Base-by-base conservation (phyloP, 1,140 invertebrate genomes). In the Dreissena polymorpha region DNA sequence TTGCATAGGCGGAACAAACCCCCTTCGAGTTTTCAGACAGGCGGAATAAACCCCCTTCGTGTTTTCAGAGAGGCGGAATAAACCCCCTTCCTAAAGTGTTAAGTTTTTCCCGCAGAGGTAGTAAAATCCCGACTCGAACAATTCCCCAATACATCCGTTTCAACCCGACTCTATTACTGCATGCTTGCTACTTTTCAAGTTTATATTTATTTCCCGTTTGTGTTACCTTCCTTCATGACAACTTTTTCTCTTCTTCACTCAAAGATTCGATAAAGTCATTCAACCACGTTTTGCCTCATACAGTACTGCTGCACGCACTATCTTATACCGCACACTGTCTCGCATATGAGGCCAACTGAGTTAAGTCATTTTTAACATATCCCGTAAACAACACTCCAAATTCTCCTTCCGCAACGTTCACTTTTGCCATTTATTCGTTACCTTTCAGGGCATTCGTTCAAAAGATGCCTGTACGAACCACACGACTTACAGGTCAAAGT, bases 381-480 rank as follows among this genome's bases (percentile, higher is more conserved):
- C 76, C 84, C 27, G 82, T 86, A 55, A 73, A 86, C 39, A 87
- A 49, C 16, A 86, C 77, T 25, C 27, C 65, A 67, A 85, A 21
- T 77, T 87, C 84, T 64, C 51, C 82, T 63, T 85, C 84, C 25
- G 81, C 57, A 53, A 79, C 64, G 21, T 86, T 75, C 49, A 84
- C 80, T 68, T 75, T 83, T 16, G 75, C 25, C 53, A 85, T 39
- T 13, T 67, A 12, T 55, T 55, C 53, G 18, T 55, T 12, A 55
- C n/a, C 70, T 72, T 14, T 72, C 13, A 3, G 70, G 70, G 70
- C 70, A 72, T 72, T 50, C 70, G 14, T 6, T 12, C 27, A 72
- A 6, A 50, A 49, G 70, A 72, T 72, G 70, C 51, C 70, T 50
- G 49, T 72, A 72, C 23, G 70, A 72, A 72, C 70, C 51, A 72